Percentiles rank a stretch among this genome's conserved stretches.
phyloP scores from a whole-genome alignment of 1,140 invertebrate genomes.

The Drosophila pandora region DNA sequence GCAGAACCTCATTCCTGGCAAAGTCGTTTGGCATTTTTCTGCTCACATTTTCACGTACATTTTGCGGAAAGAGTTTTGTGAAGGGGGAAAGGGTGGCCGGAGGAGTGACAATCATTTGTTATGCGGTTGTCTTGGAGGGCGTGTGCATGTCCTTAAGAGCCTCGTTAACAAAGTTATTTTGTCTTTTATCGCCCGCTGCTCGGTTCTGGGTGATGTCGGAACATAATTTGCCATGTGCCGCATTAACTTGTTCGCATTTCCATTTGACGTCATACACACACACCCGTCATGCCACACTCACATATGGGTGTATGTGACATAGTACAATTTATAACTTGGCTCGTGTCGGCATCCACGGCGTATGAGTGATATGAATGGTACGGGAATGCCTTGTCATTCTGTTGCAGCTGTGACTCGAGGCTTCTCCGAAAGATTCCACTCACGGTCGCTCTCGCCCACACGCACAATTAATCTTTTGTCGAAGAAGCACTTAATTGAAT shows the following conservation, averaged over 20 bases:
- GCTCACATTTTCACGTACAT: constrained; percentile 54
- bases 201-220: constrained; percentile 56
- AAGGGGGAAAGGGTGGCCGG: neutral
- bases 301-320: constrained; percentile 45
- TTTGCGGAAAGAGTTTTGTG: constrained; percentile 18
- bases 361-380: constrained; percentile 61
- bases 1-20: constrained; percentile 14
- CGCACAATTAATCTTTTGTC: constrained; percentile 78
- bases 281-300: neutral
- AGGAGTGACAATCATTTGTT: constrained; percentile 38
- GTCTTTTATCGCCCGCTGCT: constrained; percentile 77
- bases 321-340: constrained; percentile 66
- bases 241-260: constrained; percentile 65
- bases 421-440: constrained; percentile 5
- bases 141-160: constrained; percentile 72
- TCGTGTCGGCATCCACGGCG: constrained; percentile 70
- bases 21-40: constrained; percentile 70
- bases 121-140: constrained; percentile 30
- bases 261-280: constrained; percentile 61
- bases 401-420: constrained; percentile 47
- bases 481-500: constrained; percentile 70
- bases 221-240: constrained; percentile 76
- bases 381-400: constrained; percentile 67
- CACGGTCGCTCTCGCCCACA: constrained; percentile 32
- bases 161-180: constrained; percentile 83